phyloP scores from a whole-genome alignment of 1,140 invertebrate species.

The Leucophenga varia region DNA sequence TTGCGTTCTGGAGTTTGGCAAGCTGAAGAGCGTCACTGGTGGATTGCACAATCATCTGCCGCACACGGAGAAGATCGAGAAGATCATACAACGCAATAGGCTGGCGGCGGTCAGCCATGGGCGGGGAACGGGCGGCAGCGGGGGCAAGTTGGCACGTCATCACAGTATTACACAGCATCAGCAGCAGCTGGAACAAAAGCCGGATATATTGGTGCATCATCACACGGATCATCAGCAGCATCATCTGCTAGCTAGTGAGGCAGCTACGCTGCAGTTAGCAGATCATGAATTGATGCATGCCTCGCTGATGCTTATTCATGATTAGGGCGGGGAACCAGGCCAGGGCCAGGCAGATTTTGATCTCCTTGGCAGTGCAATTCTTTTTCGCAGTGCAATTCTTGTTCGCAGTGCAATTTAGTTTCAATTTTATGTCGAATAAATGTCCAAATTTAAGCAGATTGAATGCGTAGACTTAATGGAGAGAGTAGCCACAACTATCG shows the following conservation, averaged over 20 bases:
- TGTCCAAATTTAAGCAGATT: slow-evolving; percentile 4
- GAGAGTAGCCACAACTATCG: too few relatives aligned
- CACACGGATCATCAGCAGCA: too few relatives aligned
- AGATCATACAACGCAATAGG: slow-evolving; percentile 48
- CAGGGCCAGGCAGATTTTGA: too few relatives aligned
- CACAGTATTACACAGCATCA: slow-evolving; percentile 15
- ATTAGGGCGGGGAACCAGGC: too few relatives aligned
- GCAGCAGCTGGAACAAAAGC: too few relatives aligned
- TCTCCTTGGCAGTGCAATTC: too few relatives aligned
- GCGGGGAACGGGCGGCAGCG: too few relatives aligned
- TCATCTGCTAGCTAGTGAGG: slow-evolving; percentile 15
- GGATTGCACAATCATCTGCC: slow-evolving; percentile 51
- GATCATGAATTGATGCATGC: slow-evolving; percentile 39
- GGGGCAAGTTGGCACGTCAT: slow-evolving; percentile 18
- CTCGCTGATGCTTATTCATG: slow-evolving; percentile 38
- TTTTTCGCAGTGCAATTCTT: too few relatives aligned
- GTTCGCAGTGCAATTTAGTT: too few relatives aligned
- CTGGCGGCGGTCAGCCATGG: slow-evolving; percentile 21
- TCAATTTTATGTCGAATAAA: slow-evolving; percentile 33
- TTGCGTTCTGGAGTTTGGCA: slow-evolving; percentile 48
- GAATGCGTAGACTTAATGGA: slow-evolving; percentile 4
- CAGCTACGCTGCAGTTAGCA: slow-evolving; percentile 28
- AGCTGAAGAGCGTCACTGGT: slow-evolving; percentile 41
- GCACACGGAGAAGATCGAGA: slow-evolving; percentile 55
- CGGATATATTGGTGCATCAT: too few relatives aligned